These are phyloP conservation scores for Nestor notabilis DNA, from an alignment of 2,113 vertebrate species.

Conservation along the genomic window DNA sequence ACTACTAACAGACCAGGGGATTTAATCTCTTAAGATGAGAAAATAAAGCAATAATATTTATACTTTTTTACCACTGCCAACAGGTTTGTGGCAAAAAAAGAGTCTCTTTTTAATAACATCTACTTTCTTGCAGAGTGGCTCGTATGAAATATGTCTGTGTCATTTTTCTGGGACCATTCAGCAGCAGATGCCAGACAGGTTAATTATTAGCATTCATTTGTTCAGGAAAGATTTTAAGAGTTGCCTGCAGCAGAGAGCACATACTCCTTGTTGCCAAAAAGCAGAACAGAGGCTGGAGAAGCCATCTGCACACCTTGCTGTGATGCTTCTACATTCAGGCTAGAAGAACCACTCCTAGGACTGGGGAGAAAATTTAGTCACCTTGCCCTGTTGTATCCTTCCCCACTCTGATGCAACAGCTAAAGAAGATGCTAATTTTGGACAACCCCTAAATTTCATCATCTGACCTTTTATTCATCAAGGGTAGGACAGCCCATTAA, in stretches of 20 bases:
- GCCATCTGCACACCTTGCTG: not conserved
- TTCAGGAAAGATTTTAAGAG: constrained; percentile 15
- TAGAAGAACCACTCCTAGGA: not conserved
- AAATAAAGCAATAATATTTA: not conserved
- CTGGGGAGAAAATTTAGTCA: not conserved
- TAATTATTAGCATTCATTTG: constrained; percentile 64
- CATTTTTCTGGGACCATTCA: constrained; percentile 14
- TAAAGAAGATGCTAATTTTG: not conserved
- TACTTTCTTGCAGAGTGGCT: not conserved
- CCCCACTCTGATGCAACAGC: not conserved
- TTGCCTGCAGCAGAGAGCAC: not conserved
- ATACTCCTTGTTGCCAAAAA: not conserved
- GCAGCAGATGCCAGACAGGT: constrained; percentile 19
- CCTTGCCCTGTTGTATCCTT: not conserved
- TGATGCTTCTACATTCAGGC: not conserved
- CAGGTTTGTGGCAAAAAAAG: not conserved
- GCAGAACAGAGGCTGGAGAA: not conserved
- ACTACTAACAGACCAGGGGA: not conserved
- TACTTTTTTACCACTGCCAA: not conserved
- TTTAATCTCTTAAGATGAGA: not conserved
- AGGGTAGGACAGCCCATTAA: not conserved
- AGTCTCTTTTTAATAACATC: not conserved
- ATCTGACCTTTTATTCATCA: not conserved
- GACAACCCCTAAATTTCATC: not conserved
- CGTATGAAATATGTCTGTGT: constrained; percentile 16